phyloP scores from a whole-genome alignment of 92 coral and sea anemone species.

The Bergia sp. region DNA sequence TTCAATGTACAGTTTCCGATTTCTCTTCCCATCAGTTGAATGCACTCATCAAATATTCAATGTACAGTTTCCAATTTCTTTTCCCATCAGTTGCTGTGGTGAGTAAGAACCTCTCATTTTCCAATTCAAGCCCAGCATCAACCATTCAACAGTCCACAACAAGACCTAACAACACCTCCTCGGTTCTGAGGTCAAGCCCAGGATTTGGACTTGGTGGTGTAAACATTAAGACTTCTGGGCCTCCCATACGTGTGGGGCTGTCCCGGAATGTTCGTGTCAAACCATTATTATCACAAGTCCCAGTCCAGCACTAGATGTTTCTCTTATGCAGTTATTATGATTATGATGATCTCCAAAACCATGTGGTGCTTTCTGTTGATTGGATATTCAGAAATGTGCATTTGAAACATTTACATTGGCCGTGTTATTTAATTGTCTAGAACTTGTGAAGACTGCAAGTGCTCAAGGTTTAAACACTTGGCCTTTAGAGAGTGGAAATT shows the following conservation, averaged over 20 bases:
- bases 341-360: neutral
- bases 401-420: neutral
- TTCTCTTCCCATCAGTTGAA: neutral
- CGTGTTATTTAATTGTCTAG: neutral
- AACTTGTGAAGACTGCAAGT: neutral
- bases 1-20: too few relatives aligned
- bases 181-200: constrained; percentile 59
- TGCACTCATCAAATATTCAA: too few relatives aligned
- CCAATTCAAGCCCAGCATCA: neutral
- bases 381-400: neutral
- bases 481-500: neutral
- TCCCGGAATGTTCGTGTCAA: constrained; percentile 92
- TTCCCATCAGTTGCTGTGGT: neutral
- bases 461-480: too few relatives aligned
- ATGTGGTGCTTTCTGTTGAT: neutral
- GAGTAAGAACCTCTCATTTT: constrained; percentile 27
- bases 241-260: constrained; percentile 89
- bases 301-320: constrained; percentile 56
- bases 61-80: neutral
- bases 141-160: constrained; percentile 10
- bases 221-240: constrained; percentile 75
- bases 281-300: constrained; percentile 78
- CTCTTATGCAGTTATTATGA: too few relatives aligned
- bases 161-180: constrained; percentile 13
- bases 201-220: constrained; percentile 79